Evolutionary conservation across 1,140 invertebrate genomes (phyloP).

Genomic region (Pseudobourletiella spinata): DNA sequence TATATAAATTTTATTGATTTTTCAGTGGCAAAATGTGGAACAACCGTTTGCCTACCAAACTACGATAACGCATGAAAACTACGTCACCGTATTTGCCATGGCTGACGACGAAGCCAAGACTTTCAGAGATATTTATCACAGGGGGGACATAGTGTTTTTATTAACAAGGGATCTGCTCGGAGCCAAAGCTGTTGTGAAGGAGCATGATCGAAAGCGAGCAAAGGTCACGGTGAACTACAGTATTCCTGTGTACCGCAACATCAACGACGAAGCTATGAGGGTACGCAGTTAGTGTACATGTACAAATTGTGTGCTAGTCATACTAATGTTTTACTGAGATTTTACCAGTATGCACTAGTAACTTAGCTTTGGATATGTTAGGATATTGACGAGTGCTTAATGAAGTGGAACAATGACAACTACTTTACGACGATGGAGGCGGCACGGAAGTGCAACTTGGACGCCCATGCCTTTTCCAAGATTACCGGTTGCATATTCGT

Average conservation of each 20-base stretch:
- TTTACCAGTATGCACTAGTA: too few relatives aligned
- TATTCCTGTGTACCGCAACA: neutral
- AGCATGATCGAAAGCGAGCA: slow-evolving; percentile 5
- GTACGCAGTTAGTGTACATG: too few relatives aligned
- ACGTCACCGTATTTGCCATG: slow-evolving; percentile 16
- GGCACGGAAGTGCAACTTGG: slow-evolving; percentile 54
- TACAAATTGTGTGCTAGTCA: too few relatives aligned
- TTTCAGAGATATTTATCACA: slow-evolving; percentile 13
- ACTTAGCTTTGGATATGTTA: too few relatives aligned
- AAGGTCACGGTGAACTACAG: slow-evolving; percentile 16
- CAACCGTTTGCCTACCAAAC: slow-evolving; percentile 60
- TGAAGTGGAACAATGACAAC: slow-evolving; percentile 2
- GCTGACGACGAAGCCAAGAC: neutral
- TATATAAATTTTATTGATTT: slow-evolving; percentile 12
- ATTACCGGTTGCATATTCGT: slow-evolving; percentile 72
- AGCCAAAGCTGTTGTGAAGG: slow-evolving; percentile 11
- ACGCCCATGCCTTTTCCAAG: slow-evolving; percentile 59
- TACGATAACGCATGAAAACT: slow-evolving; percentile 47
- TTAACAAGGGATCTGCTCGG: slow-evolving; percentile 16
- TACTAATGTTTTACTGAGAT: too few relatives aligned
- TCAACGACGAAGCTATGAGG: slow-evolving; percentile 10
- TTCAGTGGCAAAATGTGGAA: slow-evolving; percentile 50
- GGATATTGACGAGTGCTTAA: too few relatives aligned
- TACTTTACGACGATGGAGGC: slow-evolving; percentile 35
- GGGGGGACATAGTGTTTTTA: slow-evolving; percentile 23